Evolutionary conservation across 2,797 vertebrate species (phyloP), one percentile per base, ranked within the genome.

Genomic region (Oryzias sinensis): DNA sequence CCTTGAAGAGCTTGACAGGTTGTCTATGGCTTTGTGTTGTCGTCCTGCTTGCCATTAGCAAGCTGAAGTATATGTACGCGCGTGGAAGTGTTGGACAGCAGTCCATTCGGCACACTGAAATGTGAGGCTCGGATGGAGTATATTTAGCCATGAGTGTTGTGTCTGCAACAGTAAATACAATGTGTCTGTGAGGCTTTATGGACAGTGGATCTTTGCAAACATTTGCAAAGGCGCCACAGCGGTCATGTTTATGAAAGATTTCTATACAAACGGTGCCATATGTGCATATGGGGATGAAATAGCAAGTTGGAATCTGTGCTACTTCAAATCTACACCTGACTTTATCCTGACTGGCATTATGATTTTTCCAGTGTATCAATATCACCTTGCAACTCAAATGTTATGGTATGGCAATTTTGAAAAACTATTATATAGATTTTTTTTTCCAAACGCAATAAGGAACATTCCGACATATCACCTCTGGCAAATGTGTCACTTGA

Each of bases 1-100:
- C 79, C 79, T 85, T 79, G 15, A 83, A 82, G 80, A 81, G 82
- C 79, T 74, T 85, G 88, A 90, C 89, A 90, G 88, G 84, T 87
- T 88, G 84, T 90, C 90, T 83, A 84, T 85, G 82, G 81, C 81
- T 72, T 70, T 58, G 71, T 86, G 78, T 86, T 79, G 86, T 79
- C 71, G 47, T 82, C 74, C 80, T 74, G 65, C 49, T 87, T 76
- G 81, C 87, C 77, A 90, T 90, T 87, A 90, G 88, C 84, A 81
- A 76, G 70, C 78, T 59, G 64, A 24, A 48, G 56, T 65, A 46
- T 69, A 80, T 68, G 50, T 55, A 9, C 20, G 59, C 50, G 65
- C 18, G 6, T 29, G 56, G 51, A 56, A 40, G 68, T 65, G 65
- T 67, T 6, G 22, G 46, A 43, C 46, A 18, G 50, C 5, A 9